Percentiles rank a stretch among this genome's conserved stretches.
These are phyloP conservation scores for Physeter macrocephalus DNA, from an alignment of 2,113 vertebrate species.

Conservation along the genomic window DNA sequence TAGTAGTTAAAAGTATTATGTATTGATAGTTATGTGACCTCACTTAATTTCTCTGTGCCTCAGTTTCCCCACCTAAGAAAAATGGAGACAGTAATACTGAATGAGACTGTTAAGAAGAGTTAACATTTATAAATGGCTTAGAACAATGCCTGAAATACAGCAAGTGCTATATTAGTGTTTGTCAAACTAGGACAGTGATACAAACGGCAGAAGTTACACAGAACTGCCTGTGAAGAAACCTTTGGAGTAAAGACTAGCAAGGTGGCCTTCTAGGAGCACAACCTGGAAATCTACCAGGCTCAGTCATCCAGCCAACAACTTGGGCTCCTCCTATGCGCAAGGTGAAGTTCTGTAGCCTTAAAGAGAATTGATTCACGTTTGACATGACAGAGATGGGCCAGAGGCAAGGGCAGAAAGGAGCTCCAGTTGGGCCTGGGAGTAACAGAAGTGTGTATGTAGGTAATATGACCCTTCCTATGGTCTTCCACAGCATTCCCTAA, in stretches of 20 bases:
- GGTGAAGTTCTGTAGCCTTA: neutral
- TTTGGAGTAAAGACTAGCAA: neutral
- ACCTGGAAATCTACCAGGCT: neutral
- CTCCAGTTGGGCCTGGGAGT: neutral
- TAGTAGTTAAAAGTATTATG: neutral
- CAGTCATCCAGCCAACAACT: neutral
- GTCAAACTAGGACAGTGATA: neutral
- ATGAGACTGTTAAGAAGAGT: neutral
- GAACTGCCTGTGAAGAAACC: neutral
- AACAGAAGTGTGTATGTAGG: neutral
- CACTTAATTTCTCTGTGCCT: neutral
- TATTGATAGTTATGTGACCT: neutral
- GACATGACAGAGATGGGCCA: neutral
- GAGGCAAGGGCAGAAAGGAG: neutral
- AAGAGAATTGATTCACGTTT: neutral
- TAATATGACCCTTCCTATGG: neutral
- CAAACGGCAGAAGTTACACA: neutral
- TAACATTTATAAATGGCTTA: conserved; percentile 1
- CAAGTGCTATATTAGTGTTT: neutral
- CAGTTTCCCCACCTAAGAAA: neutral
- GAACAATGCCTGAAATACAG: neutral
- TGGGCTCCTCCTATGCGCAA: neutral
- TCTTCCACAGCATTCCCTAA: neutral
- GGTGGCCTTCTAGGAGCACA: neutral
- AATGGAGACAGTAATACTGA: neutral